These are phyloP conservation scores for Hymenopus coronatus DNA, from an alignment of 2,888 invertebrate species.

Conservation along the genomic window DNA sequence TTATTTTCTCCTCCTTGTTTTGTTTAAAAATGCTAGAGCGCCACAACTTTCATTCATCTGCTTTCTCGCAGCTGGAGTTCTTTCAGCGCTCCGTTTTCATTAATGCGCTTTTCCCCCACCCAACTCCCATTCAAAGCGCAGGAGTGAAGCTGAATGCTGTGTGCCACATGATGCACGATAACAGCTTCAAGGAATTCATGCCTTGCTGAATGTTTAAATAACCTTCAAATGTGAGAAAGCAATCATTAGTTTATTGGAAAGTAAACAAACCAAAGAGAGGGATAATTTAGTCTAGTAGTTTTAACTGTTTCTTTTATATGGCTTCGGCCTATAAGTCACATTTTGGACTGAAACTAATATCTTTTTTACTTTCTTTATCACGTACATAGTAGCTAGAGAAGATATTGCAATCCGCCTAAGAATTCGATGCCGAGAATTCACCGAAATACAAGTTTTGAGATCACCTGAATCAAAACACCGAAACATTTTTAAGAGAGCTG, in stretches of 20 bases:
- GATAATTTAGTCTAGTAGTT: no score
- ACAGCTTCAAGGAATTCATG: not conserved
- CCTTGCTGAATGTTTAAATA: not conserved
- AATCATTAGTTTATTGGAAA: not conserved
- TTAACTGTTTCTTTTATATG: no score
- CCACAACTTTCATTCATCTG: not conserved
- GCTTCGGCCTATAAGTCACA: no score
- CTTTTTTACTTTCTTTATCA: no score
- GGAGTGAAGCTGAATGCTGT: not conserved
- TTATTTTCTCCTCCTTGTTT: not conserved
- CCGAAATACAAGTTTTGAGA: no score
- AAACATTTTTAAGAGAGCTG: no score
- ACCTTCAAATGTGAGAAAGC: not conserved
- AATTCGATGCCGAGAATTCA: no score
- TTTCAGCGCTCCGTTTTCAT: not conserved
- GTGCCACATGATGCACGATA: not conserved
- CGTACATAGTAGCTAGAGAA: no score
- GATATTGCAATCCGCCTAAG: no score
- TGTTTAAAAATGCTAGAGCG: not conserved
- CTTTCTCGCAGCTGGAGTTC: not conserved
- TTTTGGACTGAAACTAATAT: no score
- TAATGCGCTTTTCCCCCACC: not conserved
- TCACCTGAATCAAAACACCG: no score
- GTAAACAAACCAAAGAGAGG: not conserved
- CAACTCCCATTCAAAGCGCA: not conserved